Evolutionary conservation across 2,113 vertebrate genomes (phyloP).

Genomic region (Zosterops lateralis): DNA sequence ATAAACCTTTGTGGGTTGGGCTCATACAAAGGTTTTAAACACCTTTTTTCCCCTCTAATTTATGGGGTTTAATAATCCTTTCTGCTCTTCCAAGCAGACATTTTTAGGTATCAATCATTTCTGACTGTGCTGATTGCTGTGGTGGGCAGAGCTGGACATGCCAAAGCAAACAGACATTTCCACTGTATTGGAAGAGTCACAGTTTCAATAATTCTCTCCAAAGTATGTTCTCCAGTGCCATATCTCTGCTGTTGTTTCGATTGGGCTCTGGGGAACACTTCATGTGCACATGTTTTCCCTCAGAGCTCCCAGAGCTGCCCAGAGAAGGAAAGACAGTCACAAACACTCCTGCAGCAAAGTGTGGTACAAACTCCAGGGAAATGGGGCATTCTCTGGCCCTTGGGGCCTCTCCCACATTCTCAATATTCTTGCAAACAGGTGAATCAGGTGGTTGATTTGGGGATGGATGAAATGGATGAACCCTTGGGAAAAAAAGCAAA

Average conservation of each 20-base stretch:
- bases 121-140: not conserved
- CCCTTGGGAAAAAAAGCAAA: not conserved
- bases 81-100: not conserved
- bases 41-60: not conserved
- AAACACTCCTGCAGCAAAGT: not conserved
- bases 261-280: not conserved
- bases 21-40: not conserved
- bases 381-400: not conserved
- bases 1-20: not conserved
- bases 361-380: not conserved
- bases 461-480: not conserved
- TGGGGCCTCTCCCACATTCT: not conserved
- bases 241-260: not conserved
- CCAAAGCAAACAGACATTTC: not conserved
- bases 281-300: not conserved
- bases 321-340: not conserved
- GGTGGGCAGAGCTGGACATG: not conserved
- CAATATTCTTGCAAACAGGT: not conserved
- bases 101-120: not conserved
- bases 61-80: not conserved
- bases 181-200: not conserved
- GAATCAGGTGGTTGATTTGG: not conserved
- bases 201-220: not conserved
- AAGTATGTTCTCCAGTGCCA: not conserved
- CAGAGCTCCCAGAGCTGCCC: constrained; percentile 1